Evolutionary conservation across 2,113 vertebrate genomes (phyloP).

Genomic region (Hemibagrus wyckioides): DNA sequence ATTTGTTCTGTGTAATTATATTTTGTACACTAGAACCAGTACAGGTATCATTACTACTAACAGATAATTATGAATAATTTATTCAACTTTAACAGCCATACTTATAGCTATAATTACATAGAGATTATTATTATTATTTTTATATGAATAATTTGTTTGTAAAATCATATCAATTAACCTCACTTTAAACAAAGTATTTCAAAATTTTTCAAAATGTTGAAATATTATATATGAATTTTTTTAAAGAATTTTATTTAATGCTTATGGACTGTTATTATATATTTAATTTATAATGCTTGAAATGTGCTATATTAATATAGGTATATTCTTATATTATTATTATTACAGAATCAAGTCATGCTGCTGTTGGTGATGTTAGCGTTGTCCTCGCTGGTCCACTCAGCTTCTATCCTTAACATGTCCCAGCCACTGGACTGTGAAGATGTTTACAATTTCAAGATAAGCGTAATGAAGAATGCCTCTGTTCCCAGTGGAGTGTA

Average conservation of each 20-base stretch:
- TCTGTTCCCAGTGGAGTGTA: constrained; percentile 54
- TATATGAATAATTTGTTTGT: not conserved
- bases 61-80: not conserved
- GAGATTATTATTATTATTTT: not conserved
- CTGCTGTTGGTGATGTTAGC: constrained; percentile 46
- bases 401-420: not conserved
- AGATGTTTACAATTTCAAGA: constrained; percentile 51
- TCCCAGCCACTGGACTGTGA: constrained; percentile 57
- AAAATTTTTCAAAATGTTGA: not conserved
- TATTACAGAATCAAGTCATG: constrained; percentile 63
- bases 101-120: not conserved
- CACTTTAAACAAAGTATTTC: not conserved
- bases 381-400: not conserved
- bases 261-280: not conserved
- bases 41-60: no score
- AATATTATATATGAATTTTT: not conserved
- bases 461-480: not conserved
- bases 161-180: not conserved
- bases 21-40: no score
- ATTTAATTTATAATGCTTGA: not conserved
- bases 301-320: not conserved
- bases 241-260: not conserved
- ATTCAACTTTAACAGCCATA: not conserved
- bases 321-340: not conserved
- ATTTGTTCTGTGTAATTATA: no score